Evolutionary conservation across 1,140 invertebrate genomes (phyloP).

Genomic region (Spodoptera frugiperda): DNA sequence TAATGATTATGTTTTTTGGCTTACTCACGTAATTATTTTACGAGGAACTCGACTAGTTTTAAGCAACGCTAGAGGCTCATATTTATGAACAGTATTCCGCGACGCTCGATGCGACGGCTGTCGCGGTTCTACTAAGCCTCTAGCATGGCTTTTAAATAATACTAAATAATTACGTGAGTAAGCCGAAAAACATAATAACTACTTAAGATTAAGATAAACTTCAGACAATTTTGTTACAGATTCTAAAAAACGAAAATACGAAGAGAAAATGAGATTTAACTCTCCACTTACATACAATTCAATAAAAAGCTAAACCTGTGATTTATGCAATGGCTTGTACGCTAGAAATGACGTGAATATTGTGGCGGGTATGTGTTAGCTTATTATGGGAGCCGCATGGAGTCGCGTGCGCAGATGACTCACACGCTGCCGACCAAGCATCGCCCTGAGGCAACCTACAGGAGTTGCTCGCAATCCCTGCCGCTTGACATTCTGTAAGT

Average conservation of each 20-base stretch:
- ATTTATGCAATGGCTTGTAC: constrained; percentile 50
- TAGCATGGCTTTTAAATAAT: too few species aligned
- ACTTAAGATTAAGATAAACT: too few species aligned
- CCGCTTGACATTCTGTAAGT: constrained; percentile 86
- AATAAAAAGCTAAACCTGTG: constrained; percentile 53
- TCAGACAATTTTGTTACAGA: constrained; percentile 50
- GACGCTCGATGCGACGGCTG: too few species aligned
- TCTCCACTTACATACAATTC: constrained; percentile 4
- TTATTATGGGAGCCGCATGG: constrained; percentile 76
- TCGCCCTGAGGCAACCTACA: constrained; percentile 76
- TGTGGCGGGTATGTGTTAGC: constrained; percentile 32
- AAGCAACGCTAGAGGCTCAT: too few species aligned
- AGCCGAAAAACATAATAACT: too few species aligned
- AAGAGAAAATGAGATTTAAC: constrained; percentile 50
- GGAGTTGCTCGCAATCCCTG: constrained; percentile 82
- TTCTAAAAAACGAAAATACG: constrained; percentile 42
- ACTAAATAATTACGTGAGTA: too few species aligned
- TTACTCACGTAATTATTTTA: too few species aligned
- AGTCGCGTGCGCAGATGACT: constrained; percentile 79
- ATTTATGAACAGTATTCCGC: too few species aligned
- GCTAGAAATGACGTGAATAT: constrained; percentile 39
- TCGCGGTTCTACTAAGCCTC: too few species aligned
- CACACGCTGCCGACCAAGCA: constrained; percentile 77
- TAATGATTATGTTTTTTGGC: too few species aligned
- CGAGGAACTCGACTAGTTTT: too few species aligned